Evolutionary conservation across 35 echinoderm and acorn worm species (phyloP).

Genomic region (Eucidaris tribuloides): DNA sequence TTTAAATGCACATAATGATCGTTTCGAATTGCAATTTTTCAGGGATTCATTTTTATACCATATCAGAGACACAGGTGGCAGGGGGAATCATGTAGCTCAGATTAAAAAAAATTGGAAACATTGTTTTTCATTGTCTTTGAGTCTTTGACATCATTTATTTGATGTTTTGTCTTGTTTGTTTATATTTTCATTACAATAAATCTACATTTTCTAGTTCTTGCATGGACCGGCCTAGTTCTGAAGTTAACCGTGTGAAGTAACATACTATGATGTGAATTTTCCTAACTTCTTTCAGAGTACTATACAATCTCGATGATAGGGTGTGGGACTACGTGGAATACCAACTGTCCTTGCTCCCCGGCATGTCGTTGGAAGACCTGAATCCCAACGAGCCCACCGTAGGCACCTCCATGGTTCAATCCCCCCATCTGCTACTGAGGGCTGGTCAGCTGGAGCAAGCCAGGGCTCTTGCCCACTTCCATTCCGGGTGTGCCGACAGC

Average conservation of each 20-base stretch:
- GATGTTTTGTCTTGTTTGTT: too few species aligned
- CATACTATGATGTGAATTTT: background rate
- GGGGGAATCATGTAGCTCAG: too few species aligned
- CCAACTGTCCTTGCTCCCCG: slow-evolving; percentile 75
- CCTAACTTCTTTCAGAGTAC: slow-evolving; percentile 43
- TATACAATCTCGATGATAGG: slow-evolving; percentile 60
- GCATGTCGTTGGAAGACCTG: slow-evolving; percentile 47
- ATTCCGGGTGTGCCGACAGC: slow-evolving; percentile 56
- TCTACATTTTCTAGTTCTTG: too few species aligned
- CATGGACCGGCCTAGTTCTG: background rate
- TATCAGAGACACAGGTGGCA: too few species aligned
- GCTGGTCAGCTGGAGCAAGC: slow-evolving; percentile 58
- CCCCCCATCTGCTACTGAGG: slow-evolving; percentile 16
- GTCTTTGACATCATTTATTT: too few species aligned
- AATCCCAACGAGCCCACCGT: slow-evolving; percentile 20
- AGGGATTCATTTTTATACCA: too few species aligned
- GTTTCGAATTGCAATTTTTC: too few species aligned
- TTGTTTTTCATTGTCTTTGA: too few species aligned
- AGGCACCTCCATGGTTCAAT: background rate
- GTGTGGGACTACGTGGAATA: slow-evolving; percentile 39
- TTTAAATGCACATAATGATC: too few species aligned
- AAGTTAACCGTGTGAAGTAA: background rate
- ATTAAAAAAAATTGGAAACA: too few species aligned
- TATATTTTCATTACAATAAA: too few species aligned
- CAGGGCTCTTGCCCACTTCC: slow-evolving; percentile 58